phyloP scores from a whole-genome alignment of 2,797 vertebrate genomes.

The Morelia viridis region DNA sequence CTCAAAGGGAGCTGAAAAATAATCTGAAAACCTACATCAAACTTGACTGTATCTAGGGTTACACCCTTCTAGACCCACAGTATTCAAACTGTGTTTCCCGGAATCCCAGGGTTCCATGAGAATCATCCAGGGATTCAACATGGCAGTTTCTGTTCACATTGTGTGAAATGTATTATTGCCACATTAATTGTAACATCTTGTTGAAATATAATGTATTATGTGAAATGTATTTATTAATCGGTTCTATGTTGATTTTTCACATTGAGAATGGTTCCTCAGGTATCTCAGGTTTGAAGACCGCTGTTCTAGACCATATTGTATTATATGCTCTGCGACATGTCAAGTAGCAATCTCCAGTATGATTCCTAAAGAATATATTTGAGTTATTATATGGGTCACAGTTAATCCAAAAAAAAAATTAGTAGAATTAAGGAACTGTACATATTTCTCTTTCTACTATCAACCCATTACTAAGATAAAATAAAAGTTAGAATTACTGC shows the following conservation, averaged over 20 bases:
- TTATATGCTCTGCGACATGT: background rate
- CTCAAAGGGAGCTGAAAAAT: background rate
- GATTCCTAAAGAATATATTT: background rate
- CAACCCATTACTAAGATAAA: background rate
- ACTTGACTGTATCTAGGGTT: background rate
- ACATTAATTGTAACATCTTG: background rate
- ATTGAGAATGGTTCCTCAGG: background rate
- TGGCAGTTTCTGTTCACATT: background rate
- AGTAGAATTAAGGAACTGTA: background rate
- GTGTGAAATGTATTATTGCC: background rate
- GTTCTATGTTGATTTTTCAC: background rate
- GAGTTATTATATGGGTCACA: background rate
- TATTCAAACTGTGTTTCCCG: background rate
- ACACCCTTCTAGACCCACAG: background rate
- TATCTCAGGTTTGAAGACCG: background rate
- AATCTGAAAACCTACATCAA: background rate
- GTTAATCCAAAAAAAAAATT: background rate
- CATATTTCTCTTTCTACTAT: background rate
- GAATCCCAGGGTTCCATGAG: background rate
- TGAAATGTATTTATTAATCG: background rate
- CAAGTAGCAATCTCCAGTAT: background rate
- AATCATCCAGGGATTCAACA: background rate
- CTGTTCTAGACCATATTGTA: background rate
- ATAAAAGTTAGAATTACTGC: background rate
- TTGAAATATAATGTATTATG: background rate